Conservation (phyloP, 92 coral and sea anemone species). For the Blastomussa wellsi region DNA sequence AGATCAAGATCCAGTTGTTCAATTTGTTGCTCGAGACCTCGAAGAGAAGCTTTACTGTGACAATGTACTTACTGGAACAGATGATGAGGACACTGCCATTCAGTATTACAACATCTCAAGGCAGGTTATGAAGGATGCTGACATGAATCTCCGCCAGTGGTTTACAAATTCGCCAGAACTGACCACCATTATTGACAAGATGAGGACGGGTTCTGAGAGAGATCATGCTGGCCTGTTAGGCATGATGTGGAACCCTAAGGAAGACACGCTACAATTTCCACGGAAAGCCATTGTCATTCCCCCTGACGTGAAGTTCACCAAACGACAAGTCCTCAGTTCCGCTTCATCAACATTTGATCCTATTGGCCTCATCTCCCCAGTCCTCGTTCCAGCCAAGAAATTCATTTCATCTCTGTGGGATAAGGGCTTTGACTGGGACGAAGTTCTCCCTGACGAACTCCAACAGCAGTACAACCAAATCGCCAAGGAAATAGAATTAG, state of each 20-base stretch:
- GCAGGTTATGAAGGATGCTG: constrained; percentile 34
- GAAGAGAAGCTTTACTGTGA: constrained; percentile 37
- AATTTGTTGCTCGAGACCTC: constrained; percentile 27
- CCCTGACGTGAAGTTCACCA: constrained; percentile 38
- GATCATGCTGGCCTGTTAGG: constrained; percentile 38
- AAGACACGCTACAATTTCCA: constrained; percentile 45
- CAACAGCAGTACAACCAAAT: too few species aligned
- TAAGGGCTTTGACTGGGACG: too few species aligned
- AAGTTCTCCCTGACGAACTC: too few species aligned
- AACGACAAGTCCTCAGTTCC: constrained; percentile 46
- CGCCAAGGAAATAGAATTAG: too few species aligned
- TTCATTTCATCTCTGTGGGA: too few species aligned
- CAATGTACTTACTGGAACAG: constrained; percentile 29
- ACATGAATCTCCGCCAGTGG: constrained; percentile 58
- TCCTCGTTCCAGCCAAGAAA: too few species aligned
- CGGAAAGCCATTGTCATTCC: constrained; percentile 27
- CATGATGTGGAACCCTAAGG: constrained; percentile 27
- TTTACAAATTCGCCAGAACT: constrained; percentile 32
- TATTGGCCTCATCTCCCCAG: constrained; percentile 20
- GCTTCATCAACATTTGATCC: too few species aligned
- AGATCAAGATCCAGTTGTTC: constrained; percentile 21
- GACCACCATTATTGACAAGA: constrained; percentile 12
- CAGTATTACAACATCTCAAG: constrained; percentile 37
- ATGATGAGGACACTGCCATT: constrained; percentile 31
- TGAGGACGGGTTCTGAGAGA: constrained; percentile 43